Percentiles rank a stretch among this genome's conserved stretches.
Conservation (phyloP, 2,888 invertebrate species). For the Scaptomyza tumidula region DNA sequence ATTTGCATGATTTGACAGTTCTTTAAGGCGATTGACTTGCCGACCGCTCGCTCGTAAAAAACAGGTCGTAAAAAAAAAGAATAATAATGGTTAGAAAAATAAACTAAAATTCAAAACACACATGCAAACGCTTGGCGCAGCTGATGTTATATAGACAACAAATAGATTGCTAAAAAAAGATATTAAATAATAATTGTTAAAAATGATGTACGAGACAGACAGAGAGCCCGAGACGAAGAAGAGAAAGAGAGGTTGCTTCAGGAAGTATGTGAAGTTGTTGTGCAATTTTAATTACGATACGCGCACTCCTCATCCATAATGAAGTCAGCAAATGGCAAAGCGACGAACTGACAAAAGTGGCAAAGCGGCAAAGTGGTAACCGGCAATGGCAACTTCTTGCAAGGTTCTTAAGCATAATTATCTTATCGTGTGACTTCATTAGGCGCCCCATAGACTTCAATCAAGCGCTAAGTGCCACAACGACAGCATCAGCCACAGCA, state of each 20-base stretch:
- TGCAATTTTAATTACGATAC: slow-evolving; percentile 62
- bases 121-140: slow-evolving; percentile 4
- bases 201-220: slow-evolving; percentile 46
- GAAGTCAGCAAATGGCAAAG: slow-evolving; percentile 31
- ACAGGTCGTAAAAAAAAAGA: slow-evolving; percentile 53
- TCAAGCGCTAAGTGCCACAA: slow-evolving; percentile 38
- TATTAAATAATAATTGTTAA: slow-evolving; percentile 66
- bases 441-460: slow-evolving; percentile 54
- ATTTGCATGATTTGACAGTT: slow-evolving; percentile 79
- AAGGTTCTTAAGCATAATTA: slow-evolving; percentile 55
- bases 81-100: slow-evolving; percentile 18
- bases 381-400: slow-evolving; percentile 16
- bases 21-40: slow-evolving; percentile 72
- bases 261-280: slow-evolving; percentile 53
- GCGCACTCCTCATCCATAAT: slow-evolving; percentile 32
- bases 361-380: slow-evolving; percentile 7
- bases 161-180: slow-evolving; percentile 62
- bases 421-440: slow-evolving; percentile 70
- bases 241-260: slow-evolving; percentile 27
- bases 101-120: slow-evolving; percentile 26
- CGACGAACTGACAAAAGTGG: slow-evolving; percentile 2
- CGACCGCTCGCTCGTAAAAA: slow-evolving; percentile 48
- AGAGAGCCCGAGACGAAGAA: not conserved
- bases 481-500: slow-evolving; percentile 25
- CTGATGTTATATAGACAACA: slow-evolving; percentile 54